Conservation (phyloP, 1,140 invertebrate genomes). For the Drosophila willistoni region DNA sequence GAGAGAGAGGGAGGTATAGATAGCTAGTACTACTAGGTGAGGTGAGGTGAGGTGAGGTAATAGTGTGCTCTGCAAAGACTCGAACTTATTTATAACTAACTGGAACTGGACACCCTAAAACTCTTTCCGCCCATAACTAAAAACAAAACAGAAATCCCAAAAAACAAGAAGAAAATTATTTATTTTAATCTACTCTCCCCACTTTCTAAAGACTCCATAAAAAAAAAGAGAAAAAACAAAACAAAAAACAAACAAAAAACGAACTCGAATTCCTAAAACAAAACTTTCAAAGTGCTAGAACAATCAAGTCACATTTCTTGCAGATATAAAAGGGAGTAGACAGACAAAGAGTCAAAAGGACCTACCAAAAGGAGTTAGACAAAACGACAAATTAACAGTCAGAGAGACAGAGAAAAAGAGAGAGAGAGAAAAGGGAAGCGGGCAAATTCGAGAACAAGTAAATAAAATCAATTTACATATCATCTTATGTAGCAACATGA, state of each 20-base stretch:
- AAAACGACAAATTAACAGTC: conserved; percentile 19
- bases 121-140: conserved; percentile 69
- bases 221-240: conserved; percentile 53
- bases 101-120: conserved; percentile 60
- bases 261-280: conserved; percentile 56
- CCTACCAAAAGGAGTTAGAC: conserved; percentile 13
- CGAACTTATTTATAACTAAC: conserved; percentile 32
- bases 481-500: conserved; percentile 72
- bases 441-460: conserved; percentile 43
- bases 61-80: conserved; percentile 41
- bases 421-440: no score
- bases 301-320: conserved; percentile 76
- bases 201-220: conserved; percentile 15
- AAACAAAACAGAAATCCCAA: background rate
- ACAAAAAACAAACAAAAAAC: conserved; percentile 39
- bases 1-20: background rate
- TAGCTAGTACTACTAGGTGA: no score
- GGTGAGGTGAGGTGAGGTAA: background rate
- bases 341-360: conserved; percentile 13
- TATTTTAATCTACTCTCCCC: conserved; percentile 46
- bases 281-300: conserved; percentile 79
- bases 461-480: conserved; percentile 78
- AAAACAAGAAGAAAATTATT: background rate
- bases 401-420: no score
- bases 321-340: conserved; percentile 55